These are phyloP conservation scores for Ditula angustiorana DNA, from an alignment of 2,888 invertebrate genomes.

Conservation along the genomic window DNA sequence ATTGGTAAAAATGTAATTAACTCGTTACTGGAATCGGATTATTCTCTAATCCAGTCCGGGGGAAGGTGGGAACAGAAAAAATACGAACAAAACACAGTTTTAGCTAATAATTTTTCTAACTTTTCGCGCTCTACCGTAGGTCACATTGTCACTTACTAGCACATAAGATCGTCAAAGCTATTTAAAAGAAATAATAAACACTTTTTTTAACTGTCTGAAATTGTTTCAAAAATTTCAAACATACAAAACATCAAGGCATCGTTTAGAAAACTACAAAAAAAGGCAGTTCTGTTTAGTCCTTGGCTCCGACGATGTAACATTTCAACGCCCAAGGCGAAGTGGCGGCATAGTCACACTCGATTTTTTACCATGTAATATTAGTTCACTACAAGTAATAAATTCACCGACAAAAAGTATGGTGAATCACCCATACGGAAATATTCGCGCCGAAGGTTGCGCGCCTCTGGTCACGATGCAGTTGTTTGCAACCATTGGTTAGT, in stretches of 20 bases:
- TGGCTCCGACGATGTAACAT: not conserved
- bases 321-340: slow-evolving; percentile 11
- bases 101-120: too few species aligned
- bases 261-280: too few species aligned
- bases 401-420: slow-evolving; percentile 46
- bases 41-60: too few species aligned
- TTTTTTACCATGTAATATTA: slow-evolving; percentile 28
- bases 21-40: not conserved
- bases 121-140: too few species aligned
- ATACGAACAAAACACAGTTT: too few species aligned
- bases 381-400: slow-evolving; percentile 24
- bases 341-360: not conserved
- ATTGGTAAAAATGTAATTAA: slow-evolving; percentile 1
- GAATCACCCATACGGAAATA: slow-evolving; percentile 52
- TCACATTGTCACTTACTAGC: too few species aligned
- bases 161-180: too few species aligned
- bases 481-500: slow-evolving; percentile 41
- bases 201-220: too few species aligned
- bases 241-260: too few species aligned
- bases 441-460: slow-evolving; percentile 36
- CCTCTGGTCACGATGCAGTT: slow-evolving; percentile 45
- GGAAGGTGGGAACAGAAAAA: too few species aligned
- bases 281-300: not conserved
- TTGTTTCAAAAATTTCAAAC: too few species aligned
- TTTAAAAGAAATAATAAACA: too few species aligned